These are phyloP conservation scores for Matsumurasca onukii DNA, from an alignment of 1,140 invertebrate species.

Conservation along the genomic window DNA sequence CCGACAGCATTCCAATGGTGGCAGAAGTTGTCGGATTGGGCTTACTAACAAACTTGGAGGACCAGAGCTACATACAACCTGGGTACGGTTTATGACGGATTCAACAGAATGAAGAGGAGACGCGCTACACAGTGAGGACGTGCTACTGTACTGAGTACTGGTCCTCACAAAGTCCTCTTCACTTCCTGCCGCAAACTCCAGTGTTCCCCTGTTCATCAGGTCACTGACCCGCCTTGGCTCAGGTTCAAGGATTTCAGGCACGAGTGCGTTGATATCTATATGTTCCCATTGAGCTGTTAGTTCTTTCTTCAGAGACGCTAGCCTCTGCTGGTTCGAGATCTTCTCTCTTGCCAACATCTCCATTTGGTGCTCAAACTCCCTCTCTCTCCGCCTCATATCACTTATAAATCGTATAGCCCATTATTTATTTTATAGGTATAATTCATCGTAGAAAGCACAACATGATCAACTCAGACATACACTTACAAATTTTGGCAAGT, in stretches of 20 bases:
- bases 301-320: slow-evolving; percentile 69
- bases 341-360: slow-evolving; percentile 84
- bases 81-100: slow-evolving; percentile 27
- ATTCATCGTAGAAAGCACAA: no score
- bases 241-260: slow-evolving; percentile 50
- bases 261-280: slow-evolving; percentile 59
- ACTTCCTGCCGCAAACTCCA: slow-evolving; percentile 28
- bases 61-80: slow-evolving; percentile 16
- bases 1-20: slow-evolving; percentile 17
- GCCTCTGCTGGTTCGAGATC: slow-evolving; percentile 72
- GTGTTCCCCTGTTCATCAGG: slow-evolving; percentile 27
- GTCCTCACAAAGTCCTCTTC: slow-evolving; percentile 32
- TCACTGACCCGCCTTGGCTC: slow-evolving; percentile 18
- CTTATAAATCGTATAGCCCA: no score
- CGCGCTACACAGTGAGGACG: slow-evolving; percentile 33
- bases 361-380: slow-evolving; percentile 84
- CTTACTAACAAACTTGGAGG: slow-evolving; percentile 27
- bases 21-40: slow-evolving; percentile 12
- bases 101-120: slow-evolving; percentile 31
- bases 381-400: slow-evolving; percentile 74
- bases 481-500: no score
- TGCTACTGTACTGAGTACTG: slow-evolving; percentile 35
- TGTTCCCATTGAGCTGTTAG: slow-evolving; percentile 63
- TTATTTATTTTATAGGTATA: no score
- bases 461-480: no score